A percentile compares a stretch with the other conserved stretches of the same genome.
phyloP scores from a whole-genome alignment of 2,113 vertebrate genomes.

The Daubentonia madagascariensis region DNA sequence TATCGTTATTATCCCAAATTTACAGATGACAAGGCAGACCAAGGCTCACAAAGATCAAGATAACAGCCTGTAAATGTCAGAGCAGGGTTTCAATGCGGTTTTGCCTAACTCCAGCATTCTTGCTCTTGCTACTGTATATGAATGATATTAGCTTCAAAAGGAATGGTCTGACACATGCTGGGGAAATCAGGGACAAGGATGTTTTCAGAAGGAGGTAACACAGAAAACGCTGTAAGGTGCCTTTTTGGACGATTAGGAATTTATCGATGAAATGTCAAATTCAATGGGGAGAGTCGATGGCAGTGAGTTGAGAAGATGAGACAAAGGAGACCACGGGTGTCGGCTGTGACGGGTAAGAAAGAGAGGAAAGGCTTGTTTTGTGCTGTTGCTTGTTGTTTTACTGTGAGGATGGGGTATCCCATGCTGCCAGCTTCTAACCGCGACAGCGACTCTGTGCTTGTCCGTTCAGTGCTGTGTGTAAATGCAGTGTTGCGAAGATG shows the following conservation, averaged over 20 bases:
- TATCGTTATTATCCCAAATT: background rate
- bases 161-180: background rate
- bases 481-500: conserved; percentile 17
- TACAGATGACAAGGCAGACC: background rate
- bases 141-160: background rate
- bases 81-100: too few species aligned
- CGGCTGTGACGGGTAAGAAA: background rate
- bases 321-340: background rate
- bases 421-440: background rate
- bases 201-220: background rate
- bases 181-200: background rate
- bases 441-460: conserved; percentile 46
- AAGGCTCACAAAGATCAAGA: background rate
- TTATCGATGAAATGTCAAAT: background rate
- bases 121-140: background rate
- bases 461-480: conserved; percentile 44
- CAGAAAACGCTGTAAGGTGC: background rate
- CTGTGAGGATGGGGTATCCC: background rate
- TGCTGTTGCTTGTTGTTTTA: background rate
- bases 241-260: background rate
- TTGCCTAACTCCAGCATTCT: background rate
- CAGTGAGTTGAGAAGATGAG: background rate
- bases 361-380: background rate
- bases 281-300: background rate
- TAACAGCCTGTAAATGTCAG: background rate